These are phyloP conservation scores for Trichoplusia ni DNA, from an alignment of 1,140 invertebrate genomes.

Conservation along the genomic window DNA sequence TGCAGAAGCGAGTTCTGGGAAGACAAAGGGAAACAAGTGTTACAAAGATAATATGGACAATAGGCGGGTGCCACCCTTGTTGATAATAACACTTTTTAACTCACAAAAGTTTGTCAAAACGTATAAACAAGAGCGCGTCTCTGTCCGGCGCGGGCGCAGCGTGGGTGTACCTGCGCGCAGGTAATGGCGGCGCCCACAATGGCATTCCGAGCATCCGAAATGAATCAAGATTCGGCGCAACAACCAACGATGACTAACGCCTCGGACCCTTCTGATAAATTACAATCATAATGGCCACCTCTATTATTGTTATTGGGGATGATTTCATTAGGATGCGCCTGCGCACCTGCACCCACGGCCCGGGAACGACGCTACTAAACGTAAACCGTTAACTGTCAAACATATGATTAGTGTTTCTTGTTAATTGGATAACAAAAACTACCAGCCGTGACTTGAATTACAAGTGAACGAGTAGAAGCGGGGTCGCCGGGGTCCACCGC, in stretches of 20 bases:
- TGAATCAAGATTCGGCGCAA: slow-evolving; percentile 69
- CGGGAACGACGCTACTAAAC: background rate
- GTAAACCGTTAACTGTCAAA: slow-evolving; percentile 50
- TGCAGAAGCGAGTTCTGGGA: slow-evolving; percentile 10
- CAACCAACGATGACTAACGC: slow-evolving; percentile 48
- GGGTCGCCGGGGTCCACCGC: background rate
- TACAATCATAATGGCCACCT: slow-evolving; percentile 64
- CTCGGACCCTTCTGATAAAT: slow-evolving; percentile 58
- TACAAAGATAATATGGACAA: slow-evolving; percentile 33
- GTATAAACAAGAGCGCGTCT: slow-evolving; percentile 60
- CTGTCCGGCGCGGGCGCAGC: slow-evolving; percentile 41
- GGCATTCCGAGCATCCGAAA: slow-evolving; percentile 75
- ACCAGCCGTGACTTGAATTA: slow-evolving; percentile 18
- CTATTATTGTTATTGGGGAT: slow-evolving; percentile 65
- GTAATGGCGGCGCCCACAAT: slow-evolving; percentile 67
- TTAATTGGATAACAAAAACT: slow-evolving; percentile 29
- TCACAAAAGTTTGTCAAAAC: slow-evolving; percentile 65
- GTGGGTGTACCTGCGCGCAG: slow-evolving; percentile 50
- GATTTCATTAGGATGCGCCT: slow-evolving; percentile 61
- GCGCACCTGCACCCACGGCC: slow-evolving; percentile 48
- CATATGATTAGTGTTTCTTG: slow-evolving; percentile 46
- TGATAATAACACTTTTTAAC: slow-evolving; percentile 59
- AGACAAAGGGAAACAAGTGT: slow-evolving; percentile 36
- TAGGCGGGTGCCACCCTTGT: slow-evolving; percentile 50
- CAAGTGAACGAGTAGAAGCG: background rate